Evolutionary conservation across 2,113 vertebrate genomes (phyloP).

Genomic region (Hydrochoerus hydrochaeris): DNA sequence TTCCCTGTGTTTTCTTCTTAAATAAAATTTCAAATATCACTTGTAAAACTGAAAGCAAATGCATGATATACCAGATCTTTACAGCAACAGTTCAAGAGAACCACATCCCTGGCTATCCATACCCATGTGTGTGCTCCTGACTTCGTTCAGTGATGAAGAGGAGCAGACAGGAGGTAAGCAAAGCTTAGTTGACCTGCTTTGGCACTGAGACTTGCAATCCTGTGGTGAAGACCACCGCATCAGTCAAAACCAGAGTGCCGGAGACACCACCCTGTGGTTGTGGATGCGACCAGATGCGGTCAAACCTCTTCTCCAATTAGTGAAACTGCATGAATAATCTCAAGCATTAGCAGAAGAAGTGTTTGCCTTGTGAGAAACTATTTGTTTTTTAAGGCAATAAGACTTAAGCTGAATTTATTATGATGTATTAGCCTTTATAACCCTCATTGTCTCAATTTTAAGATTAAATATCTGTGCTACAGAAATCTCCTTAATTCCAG

Average conservation of each 20-base stretch:
- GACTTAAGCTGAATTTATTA: not conserved
- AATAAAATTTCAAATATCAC: not conserved
- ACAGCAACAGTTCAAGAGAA: not conserved
- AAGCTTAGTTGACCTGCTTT: not conserved
- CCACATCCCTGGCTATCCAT: accelerated
- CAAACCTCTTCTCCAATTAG: too few species aligned
- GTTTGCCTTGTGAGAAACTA: not conserved
- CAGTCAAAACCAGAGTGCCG: not conserved
- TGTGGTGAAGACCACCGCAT: not conserved
- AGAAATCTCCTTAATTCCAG: not conserved
- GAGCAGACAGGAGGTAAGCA: not conserved
- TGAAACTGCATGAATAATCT: not conserved
- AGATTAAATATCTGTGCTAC: not conserved
- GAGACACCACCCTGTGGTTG: not conserved
- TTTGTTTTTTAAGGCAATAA: not conserved
- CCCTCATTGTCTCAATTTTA: not conserved
- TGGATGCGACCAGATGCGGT: too few species aligned
- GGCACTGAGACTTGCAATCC: not conserved
- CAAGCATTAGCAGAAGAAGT: not conserved
- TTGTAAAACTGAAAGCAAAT: not conserved
- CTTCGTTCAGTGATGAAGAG: not conserved
- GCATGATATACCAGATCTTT: not conserved
- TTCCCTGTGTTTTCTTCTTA: not conserved
- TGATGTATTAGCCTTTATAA: not conserved
- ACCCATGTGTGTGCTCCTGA: not conserved